These are phyloP conservation scores for Crocallis elinguaria DNA, from an alignment of 2,888 invertebrate species.

Conservation along the genomic window DNA sequence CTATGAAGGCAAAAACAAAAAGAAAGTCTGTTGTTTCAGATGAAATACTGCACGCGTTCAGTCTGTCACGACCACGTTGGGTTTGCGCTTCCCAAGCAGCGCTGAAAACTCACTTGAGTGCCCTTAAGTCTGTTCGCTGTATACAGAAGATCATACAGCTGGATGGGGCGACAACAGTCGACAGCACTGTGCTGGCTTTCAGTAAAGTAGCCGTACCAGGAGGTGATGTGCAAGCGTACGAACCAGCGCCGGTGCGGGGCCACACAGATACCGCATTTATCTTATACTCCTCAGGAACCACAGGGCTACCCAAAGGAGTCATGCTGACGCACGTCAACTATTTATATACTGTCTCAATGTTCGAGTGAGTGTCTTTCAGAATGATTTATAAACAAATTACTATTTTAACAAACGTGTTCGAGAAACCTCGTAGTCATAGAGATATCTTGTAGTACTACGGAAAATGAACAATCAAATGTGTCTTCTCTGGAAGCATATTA, in stretches of 20 bases:
- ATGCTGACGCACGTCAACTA: conserved; percentile 85
- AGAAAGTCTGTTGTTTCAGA: conserved; percentile 55
- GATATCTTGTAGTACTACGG: too few species aligned
- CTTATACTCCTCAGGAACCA: conserved; percentile 88
- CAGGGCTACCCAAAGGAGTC: conserved; percentile 91
- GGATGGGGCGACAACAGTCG: conserved; percentile 77
- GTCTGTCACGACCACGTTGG: conserved; percentile 87
- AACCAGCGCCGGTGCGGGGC: conserved; percentile 48
- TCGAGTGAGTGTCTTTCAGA: conserved; percentile 56
- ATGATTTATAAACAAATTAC: too few species aligned
- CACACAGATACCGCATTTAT: conserved; percentile 61
- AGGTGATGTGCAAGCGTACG: conserved; percentile 41
- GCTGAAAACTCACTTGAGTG: conserved; percentile 46
- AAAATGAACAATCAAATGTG: too few species aligned
- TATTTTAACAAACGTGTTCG: too few species aligned
- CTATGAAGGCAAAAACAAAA: too few species aligned
- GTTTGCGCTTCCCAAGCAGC: conserved; percentile 84
- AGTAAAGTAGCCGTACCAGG: conserved; percentile 34
- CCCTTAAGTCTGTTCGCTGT: conserved; percentile 48
- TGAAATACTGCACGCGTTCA: conserved; percentile 83
- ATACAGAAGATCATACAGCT: conserved; percentile 86
- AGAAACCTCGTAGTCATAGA: too few species aligned
- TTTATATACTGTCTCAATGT: conserved; percentile 81
- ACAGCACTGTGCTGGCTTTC: conserved; percentile 39
- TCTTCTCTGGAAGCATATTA: too few species aligned